phyloP scores from a whole-genome alignment of 2,888 invertebrate species.

The Junonia oenone region DNA sequence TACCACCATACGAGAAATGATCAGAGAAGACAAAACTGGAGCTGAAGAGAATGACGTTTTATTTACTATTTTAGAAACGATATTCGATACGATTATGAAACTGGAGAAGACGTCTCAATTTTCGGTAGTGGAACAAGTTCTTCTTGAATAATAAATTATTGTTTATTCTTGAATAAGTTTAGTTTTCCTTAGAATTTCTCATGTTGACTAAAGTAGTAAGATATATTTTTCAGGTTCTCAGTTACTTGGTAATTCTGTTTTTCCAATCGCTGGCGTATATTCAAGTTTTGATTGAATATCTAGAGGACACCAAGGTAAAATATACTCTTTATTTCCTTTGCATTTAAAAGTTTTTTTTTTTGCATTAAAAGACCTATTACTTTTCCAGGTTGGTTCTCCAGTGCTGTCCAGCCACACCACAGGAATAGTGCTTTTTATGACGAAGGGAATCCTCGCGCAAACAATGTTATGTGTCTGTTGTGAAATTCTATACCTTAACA shows the following conservation, averaged over 20 bases:
- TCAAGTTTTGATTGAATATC: slow-evolving; percentile 26
- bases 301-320: slow-evolving; percentile 15
- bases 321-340: no score
- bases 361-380: no score
- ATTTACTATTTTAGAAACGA: slow-evolving; percentile 18
- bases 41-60: slow-evolving; percentile 14
- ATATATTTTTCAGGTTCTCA: slow-evolving; percentile 14
- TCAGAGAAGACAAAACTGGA: neutral
- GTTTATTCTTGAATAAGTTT: neutral
- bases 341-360: no score
- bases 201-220: no score
- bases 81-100: slow-evolving; percentile 19
- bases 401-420: slow-evolving; percentile 17
- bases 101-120: slow-evolving; percentile 25
- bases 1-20: slow-evolving; percentile 12
- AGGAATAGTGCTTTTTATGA: slow-evolving; percentile 26
- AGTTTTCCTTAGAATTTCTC: no score
- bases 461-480: slow-evolving; percentile 23
- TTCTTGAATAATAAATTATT: neutral
- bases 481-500: slow-evolving; percentile 18
- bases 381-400: slow-evolving; percentile 6
- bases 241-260: slow-evolving; percentile 31
- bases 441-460: slow-evolving; percentile 22
- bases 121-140: slow-evolving; percentile 15
- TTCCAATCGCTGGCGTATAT: slow-evolving; percentile 30